These are phyloP conservation scores for Oeneis ivallda DNA, from an alignment of 2,888 invertebrate genomes.

Conservation along the genomic window DNA sequence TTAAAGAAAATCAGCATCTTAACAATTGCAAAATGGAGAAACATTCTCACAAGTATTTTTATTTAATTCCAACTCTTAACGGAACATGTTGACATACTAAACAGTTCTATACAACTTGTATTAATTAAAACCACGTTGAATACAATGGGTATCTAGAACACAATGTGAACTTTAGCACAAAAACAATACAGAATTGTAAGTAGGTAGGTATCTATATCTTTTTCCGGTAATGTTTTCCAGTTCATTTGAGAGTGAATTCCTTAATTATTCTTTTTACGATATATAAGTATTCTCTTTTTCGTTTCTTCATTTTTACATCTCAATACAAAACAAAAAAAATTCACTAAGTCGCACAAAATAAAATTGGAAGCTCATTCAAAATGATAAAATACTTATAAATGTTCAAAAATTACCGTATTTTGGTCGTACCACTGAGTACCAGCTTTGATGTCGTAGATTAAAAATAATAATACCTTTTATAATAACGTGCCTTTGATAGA, in stretches of 20 bases:
- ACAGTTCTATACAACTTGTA: conserved; percentile 9
- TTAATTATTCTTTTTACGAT: not conserved
- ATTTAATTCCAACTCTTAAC: too few relatives aligned
- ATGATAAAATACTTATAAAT: not conserved
- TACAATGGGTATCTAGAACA: conserved; percentile 14
- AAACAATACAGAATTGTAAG: not conserved
- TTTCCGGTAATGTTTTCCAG: conserved; percentile 1
- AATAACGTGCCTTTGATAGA: not conserved
- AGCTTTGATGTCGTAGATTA: not conserved
- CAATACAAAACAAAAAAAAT: not conserved
- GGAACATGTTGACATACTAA: not conserved
- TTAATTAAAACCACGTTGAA: conserved; percentile 16
- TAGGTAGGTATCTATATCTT: not conserved
- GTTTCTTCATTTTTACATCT: not conserved
- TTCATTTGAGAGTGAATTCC: not conserved
- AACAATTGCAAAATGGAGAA: not conserved
- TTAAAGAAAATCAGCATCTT: not conserved
- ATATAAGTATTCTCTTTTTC: too few relatives aligned
- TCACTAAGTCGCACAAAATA: not conserved
- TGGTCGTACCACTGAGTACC: not conserved
- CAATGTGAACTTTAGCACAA: conserved; percentile 12
- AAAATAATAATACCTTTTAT: not conserved
- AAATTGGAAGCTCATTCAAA: not conserved
- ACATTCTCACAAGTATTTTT: not conserved
- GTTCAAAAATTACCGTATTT: not conserved